A percentile compares a stretch with the other conserved stretches of the same genome.
Conservation (phyloP, 2,888 invertebrate species). For the Melanophora roralis region DNA sequence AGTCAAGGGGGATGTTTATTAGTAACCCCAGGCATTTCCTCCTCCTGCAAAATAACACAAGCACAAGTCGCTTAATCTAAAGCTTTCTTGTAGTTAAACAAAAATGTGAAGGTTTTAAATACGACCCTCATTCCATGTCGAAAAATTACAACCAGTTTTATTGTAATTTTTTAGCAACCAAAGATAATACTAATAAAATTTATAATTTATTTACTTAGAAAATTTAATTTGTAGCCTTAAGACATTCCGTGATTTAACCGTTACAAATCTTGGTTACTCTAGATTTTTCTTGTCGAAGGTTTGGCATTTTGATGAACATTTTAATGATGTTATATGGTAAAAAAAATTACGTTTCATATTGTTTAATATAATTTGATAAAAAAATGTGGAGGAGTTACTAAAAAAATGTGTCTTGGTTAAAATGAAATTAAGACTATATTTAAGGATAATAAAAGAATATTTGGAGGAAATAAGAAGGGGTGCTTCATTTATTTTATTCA, state of each 20-base stretch:
- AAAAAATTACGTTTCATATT: constrained; percentile 20
- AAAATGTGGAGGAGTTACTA: neutral
- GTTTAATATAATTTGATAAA: constrained; percentile 6
- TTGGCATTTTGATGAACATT: constrained; percentile 2
- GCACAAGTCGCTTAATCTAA: neutral
- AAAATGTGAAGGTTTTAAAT: constrained; percentile 32
- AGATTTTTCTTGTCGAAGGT: neutral
- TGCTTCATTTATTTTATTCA: too few species aligned
- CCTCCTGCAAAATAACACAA: neutral
- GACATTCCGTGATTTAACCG: constrained; percentile 5
- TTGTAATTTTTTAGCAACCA: neutral
- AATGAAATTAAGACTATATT: too few species aligned
- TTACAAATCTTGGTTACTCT: neutral
- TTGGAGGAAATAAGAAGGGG: too few species aligned
- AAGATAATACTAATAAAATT: constrained; percentile 43
- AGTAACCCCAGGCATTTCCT: constrained; percentile 32
- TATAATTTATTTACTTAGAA: constrained; percentile 57
- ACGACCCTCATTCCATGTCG: neutral
- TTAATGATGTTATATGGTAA: neutral
- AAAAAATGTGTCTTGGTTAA: too few species aligned
- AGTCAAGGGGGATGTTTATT: constrained; percentile 42
- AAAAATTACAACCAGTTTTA: neutral
- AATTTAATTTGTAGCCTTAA: constrained; percentile 53
- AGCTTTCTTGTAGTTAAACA: neutral
- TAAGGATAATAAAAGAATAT: too few species aligned